Percentiles rank a stretch among this genome's conserved stretches.
phyloP scores from a whole-genome alignment of 2,888 invertebrate genomes.

The Philereme vetulata region DNA sequence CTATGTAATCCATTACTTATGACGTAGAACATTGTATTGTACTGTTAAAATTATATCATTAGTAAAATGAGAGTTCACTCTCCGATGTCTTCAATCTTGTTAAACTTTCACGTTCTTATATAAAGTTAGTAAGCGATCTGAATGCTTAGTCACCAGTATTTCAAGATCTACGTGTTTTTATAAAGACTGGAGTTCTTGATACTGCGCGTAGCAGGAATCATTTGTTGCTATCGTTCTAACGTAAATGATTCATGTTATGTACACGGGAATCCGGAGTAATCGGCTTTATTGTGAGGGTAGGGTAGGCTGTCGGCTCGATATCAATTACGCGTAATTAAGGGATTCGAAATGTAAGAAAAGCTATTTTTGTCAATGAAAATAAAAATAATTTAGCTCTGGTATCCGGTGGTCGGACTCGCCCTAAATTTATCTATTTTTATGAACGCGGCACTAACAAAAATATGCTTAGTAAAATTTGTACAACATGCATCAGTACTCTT shows the following conservation, averaged over 20 bases:
- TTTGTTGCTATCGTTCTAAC: neutral
- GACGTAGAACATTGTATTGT: conserved; percentile 15
- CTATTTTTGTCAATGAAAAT: conserved; percentile 80
- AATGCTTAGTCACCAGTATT: conserved; percentile 26
- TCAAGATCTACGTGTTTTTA: conserved; percentile 28
- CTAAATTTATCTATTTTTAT: conserved; percentile 34
- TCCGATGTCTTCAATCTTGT: conserved; percentile 17
- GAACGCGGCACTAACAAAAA: conserved; percentile 16
- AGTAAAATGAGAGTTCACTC: conserved; percentile 10
- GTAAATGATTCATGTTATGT: neutral
- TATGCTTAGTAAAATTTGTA: conserved; percentile 18
- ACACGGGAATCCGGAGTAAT: conserved; percentile 26
- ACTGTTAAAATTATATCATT: conserved; percentile 14
- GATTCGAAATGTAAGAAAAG: conserved; percentile 68
- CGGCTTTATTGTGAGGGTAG: conserved; percentile 47
- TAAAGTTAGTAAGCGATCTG: conserved; percentile 8
- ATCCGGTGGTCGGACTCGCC: conserved; percentile 72
- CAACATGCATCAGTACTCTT: neutral
- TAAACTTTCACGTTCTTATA: conserved; percentile 9
- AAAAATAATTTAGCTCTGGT: conserved; percentile 67
- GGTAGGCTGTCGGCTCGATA: conserved; percentile 68
- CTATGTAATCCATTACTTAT: conserved; percentile 20
- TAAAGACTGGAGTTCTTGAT: conserved; percentile 5
- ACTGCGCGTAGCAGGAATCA: neutral
- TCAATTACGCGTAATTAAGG: conserved; percentile 73